Base-by-base conservation (phyloP, 2,797 vertebrate species). In the Typhlichthys subterraneus region DNA sequence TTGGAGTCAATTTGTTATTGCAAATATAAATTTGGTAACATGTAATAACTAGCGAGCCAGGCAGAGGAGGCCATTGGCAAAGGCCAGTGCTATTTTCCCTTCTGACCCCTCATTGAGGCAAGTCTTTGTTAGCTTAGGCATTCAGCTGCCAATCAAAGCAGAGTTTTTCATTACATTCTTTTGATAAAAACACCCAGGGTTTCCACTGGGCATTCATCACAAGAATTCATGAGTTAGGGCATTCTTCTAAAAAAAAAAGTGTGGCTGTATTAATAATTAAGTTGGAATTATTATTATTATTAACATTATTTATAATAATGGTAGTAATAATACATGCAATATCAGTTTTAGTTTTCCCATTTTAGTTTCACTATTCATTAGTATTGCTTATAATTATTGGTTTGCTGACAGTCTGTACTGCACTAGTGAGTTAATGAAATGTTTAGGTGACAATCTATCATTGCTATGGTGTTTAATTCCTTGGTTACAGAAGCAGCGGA, bases 91-190 rank as follows among this genome's bases (percentile, higher is more conserved):
- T 91, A 90, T 92, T 92, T 93, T 93, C 91, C 92, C 90, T 91
- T 88, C 83, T 90, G 91, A 94, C 91, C 91, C 92, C 89, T 68
- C 72, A 75, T 76, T 75, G 77, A 89, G 77, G 59, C 63, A 12
- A 70, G 77, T 68, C 72, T 94, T 94, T 93, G 90, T 93, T 91
- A 80, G 85, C 72, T 86, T 75, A 85, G 81, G 84, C 88, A 94
- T 94, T 94, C 89, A 92, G 89, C 90, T 94, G 94, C 93, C 94
- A 94, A 86, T 95, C 95, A 96, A 90, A 76, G 70, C 70, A 73
- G 78, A 73, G 61, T 84, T 91, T 91, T 94, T 94, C 92, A 94
- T 95, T 94, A 95, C 92, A 92, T 87, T 93, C 84, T 90, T 81
- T 89, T 81, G 83, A 87, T 82, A 87, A 38, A 85, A 87, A 79